Base-by-base conservation (phyloP, 2,888 invertebrate species). In the Sphaerolaimus hirsutus region DNA sequence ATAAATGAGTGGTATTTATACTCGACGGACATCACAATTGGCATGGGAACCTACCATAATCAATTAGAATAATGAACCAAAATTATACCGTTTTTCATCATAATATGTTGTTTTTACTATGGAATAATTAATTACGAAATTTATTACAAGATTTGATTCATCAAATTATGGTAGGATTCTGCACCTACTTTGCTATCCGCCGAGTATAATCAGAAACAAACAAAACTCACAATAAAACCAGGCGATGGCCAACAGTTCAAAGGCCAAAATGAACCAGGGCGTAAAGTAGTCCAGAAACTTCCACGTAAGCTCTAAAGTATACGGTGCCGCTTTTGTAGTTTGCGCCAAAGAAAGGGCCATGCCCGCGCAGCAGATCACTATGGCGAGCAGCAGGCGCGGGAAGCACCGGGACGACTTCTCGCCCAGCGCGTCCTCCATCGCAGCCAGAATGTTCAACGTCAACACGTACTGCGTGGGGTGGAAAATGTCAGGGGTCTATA, bases 141-240 rank as follows among this genome's bases (percentile, higher is more conserved):
- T n/a, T n/a, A n/a, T n/a, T n/a, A n/a, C n/a, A n/a, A n/a, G n/a
- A n/a, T n/a, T n/a, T n/a, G n/a, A n/a, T n/a, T n/a, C n/a, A n/a
- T n/a, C n/a, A n/a, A n/a, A n/a, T n/a, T n/a, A n/a, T n/a, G n/a
- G n/a, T n/a, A n/a, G n/a, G n/a, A n/a, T n/a, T n/a, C n/a, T n/a
- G n/a, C n/a, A n/a, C n/a, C n/a, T n/a, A n/a, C n/a, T n/a, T n/a
- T n/a, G n/a, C n/a, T n/a, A n/a, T n/a, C n/a, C n/a, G n/a, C n/a
- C n/a, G n/a, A n/a, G n/a, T n/a, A n/a, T n/a, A n/a, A n/a, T n/a
- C n/a, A n/a, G n/a, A n/a, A n/a, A n/a, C n/a, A n/a, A n/a, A 10
- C 14, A 29, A 10, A 21, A 53, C 57, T 56, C 38, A 58, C 62
- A 62, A 49, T 62, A 62, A 47, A 61, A 56, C 60, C 60, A 62